Percentiles rank a stretch among this genome's conserved stretches.
Evolutionary conservation across 2,888 invertebrate genomes (phyloP).

Genomic region (Operophtera brumata): DNA sequence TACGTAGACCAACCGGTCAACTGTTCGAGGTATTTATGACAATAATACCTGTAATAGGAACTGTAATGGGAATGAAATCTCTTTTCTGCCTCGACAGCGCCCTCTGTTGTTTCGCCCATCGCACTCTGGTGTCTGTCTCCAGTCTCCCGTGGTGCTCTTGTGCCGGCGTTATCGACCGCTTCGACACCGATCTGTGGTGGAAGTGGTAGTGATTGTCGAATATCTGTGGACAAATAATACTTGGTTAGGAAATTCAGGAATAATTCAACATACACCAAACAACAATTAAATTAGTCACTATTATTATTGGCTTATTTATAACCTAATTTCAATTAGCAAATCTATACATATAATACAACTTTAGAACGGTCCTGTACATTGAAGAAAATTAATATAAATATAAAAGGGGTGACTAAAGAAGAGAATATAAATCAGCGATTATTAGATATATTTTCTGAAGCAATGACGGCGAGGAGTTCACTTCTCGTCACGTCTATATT

Average conservation of each 20-base stretch:
- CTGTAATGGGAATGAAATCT: slow-evolving; percentile 77
- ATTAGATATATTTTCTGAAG: no score
- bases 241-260: not conserved
- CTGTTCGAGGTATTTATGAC: no score
- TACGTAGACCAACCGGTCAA: no score
- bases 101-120: slow-evolving; percentile 91
- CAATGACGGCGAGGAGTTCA: no score
- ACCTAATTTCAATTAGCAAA: slow-evolving; percentile 7
- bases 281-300: not conserved
- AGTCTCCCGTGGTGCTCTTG: slow-evolving; percentile 85
- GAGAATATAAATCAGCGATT: no score
- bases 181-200: slow-evolving; percentile 88
- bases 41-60: slow-evolving; percentile 60
- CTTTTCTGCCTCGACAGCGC: slow-evolving; percentile 90
- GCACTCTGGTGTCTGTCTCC: slow-evolving; percentile 87
- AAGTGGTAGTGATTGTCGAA: slow-evolving; percentile 93
- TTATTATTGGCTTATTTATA: slow-evolving; percentile 2
- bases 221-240: slow-evolving; percentile 82
- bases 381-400: no score
- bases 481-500: no score
- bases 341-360: no score
- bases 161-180: slow-evolving; percentile 87
- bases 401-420: no score
- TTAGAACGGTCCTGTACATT: no score
- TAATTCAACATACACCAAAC: not conserved